Base-by-base conservation (phyloP, 2,888 invertebrate genomes). In the Chymomyza amoena region DNA sequence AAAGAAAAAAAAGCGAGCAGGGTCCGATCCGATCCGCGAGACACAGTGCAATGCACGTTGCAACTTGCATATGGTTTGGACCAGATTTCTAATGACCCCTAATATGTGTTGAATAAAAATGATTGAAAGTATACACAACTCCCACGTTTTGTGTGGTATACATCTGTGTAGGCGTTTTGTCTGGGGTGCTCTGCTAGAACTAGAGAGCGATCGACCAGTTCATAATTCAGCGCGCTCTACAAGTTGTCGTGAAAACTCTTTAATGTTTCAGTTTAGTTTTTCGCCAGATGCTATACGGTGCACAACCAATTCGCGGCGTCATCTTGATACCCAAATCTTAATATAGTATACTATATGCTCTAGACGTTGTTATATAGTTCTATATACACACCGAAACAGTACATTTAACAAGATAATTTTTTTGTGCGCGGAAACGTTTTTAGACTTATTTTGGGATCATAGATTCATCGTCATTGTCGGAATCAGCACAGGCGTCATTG, bases 401-500 rank as follows among this genome's bases (percentile, higher is more conserved):
- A 50, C 10, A 66, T 68, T 68, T 61, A 71, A 65, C 50, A 25
- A 25, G 45, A 67, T 25, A 57, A 52, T 67, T 7, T 67, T 18
- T 15, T 32, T 62, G 61, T 54, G 18, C 51, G 68, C 59, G 45
- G 64, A 68, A 59, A 16, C 60, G 36, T 16, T 36, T 18, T 32
- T 25, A 39, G 57, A 57, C 25, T 45, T 87, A 87, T 84, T 80
- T 88, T 85, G 75, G 78, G 78, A 74, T 6, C 36, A 13, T 54
- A 61, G 51, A 69, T 71, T 79, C 77, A 78, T 74, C 71, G 61
- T 9, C 61, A 56, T 66, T 62, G 50, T 25, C 54, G 20, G 15
- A 65, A 69, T 7, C 6, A 56, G 56, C 51, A 69, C 57, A 25
- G 25, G 25, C 79, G 77, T 79, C 83, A 81, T 75, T 68, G 68